Conservation (phyloP, 2,113 vertebrate genomes). For the Mohoua ochrocephala region DNA sequence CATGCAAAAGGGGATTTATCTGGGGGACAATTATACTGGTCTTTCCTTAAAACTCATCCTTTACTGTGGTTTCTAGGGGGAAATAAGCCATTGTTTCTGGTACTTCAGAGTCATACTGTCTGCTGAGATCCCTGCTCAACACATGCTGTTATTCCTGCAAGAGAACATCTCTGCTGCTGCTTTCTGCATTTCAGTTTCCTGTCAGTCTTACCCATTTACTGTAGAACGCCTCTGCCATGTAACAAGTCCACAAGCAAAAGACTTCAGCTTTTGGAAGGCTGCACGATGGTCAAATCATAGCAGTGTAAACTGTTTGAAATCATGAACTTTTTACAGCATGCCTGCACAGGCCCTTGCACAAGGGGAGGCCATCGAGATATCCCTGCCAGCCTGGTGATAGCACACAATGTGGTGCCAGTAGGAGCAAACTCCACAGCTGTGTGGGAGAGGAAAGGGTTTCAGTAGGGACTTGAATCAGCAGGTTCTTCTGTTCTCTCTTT, state of each 20-base stretch:
- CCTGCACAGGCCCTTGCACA: neutral
- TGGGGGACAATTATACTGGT: neutral
- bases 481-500: neutral
- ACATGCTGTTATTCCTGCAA: neutral
- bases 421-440: neutral
- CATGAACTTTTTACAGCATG: neutral
- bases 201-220: neutral
- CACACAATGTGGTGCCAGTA: neutral
- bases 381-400: neutral
- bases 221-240: neutral
- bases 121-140: neutral
- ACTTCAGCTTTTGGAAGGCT: neutral
- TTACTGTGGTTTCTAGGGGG: neutral
- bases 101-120: neutral
- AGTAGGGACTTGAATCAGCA: neutral
- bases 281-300: neutral
- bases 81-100: neutral
- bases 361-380: fast-evolving
- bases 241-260: neutral
- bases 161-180: neutral
- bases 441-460: neutral
- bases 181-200: neutral
- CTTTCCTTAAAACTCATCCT: neutral
- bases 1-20: neutral
- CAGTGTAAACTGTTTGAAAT: neutral